Base-by-base conservation (phyloP, 1,140 invertebrate species). In the Meloidogyne chitwoodi region DNA sequence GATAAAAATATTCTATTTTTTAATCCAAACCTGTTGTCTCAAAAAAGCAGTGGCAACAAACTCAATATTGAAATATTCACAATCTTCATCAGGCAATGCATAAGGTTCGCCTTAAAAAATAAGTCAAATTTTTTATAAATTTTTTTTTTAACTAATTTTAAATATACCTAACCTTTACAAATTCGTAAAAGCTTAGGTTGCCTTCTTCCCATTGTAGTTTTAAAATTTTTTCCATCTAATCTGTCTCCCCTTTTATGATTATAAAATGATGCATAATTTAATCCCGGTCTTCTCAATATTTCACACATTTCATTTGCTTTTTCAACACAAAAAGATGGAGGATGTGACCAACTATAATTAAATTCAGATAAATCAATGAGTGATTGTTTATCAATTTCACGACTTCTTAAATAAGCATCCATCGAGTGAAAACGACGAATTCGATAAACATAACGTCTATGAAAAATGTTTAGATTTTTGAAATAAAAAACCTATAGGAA, bases 191-290 rank as follows among this genome's bases (percentile, higher is more conserved):
- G 76, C 14, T 61, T 34, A 12, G 84, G 27, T 56, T 56, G 44
- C n/a, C 71, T 61, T 64, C 71, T 77, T 27, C 68, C 71, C 24
- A 66, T 72, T 26, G 74, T 44, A 26, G 82, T 78, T 31, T 73
- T 74, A 31, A 74, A 66, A 44, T 19, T 44, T 3, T 63, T 66
- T 31, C 76, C 81, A 1, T 41, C 14, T 26, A 65, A 67, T 56
- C 82, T 75, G 1, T 80, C 78, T 11, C 83, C 41, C 41, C 24
- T 24, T 38, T 56, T 29, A 41, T 84, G 83, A 27, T 80, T 77
- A 73, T 77, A 84, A 64, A 83, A 83, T 6, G 80, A 84, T 34
- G 83, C 83, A 68, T 84, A 74, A 65, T 82, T 84, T 31, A 63
- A 75, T 76, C 62, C 72, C 16, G 76, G 66, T 71, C 56, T 73